These are phyloP conservation scores for Ciconia maguari DNA, from an alignment of 2,113 vertebrate genomes.

Conservation along the genomic window DNA sequence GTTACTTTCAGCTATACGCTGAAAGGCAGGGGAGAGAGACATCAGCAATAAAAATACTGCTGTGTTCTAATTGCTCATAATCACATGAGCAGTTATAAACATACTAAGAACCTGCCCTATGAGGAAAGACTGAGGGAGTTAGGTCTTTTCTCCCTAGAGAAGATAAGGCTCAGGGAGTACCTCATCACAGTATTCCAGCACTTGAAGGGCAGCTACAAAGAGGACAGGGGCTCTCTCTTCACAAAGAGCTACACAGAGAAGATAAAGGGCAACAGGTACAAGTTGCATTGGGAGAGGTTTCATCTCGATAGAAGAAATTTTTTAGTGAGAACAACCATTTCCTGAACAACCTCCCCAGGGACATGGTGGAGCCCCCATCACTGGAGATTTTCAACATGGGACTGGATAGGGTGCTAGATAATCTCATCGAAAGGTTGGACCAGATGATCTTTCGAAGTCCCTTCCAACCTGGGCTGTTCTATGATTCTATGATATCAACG, in stretches of 20 bases:
- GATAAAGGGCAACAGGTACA: neutral
- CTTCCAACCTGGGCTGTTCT: neutral
- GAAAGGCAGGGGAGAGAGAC: neutral
- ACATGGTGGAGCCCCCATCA: neutral
- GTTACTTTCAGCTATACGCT: neutral
- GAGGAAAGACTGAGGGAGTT: neutral
- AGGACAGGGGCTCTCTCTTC: neutral
- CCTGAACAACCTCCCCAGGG: neutral
- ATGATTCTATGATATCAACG: neutral
- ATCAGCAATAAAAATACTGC: neutral
- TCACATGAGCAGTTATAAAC: neutral
- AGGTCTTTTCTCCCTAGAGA: no score
- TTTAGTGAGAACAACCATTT: neutral
- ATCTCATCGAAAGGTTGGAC: neutral
- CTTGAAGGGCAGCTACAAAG: neutral
- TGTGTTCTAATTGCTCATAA: neutral
- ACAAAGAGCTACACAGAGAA: neutral
- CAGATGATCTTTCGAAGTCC: neutral
- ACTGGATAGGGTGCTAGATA: neutral
- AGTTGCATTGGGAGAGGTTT: neutral
- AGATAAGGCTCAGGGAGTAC: neutral
- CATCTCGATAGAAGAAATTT: neutral
- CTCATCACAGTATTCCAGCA: neutral
- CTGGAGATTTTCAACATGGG: neutral
- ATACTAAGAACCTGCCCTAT: neutral